Evolutionary conservation across 2,113 vertebrate genomes (phyloP), one percentile per base, ranked within the genome.

Genomic region (Ascaphus truei): DNA sequence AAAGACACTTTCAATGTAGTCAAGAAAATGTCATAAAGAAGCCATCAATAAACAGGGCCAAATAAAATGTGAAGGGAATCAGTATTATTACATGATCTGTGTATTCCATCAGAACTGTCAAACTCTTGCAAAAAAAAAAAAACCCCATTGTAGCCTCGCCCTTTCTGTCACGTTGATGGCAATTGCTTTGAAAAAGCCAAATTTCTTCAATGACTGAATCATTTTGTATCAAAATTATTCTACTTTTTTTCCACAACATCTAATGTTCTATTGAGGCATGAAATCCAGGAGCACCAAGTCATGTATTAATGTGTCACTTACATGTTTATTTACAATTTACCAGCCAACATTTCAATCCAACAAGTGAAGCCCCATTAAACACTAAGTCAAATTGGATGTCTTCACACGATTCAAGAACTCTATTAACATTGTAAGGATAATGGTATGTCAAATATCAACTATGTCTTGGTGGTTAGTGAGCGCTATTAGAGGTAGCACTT

Each of bases 301-400:
- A 51, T 18, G 29, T 26, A 18, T 3, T 1, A 9, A 2, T 43
- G 0, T 8, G 25, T 1, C 11, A 4, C 4, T 30, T 58, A 27
- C 11, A 50, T 57, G 20, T 45, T 45, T 45, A 45, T 66, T 68
- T 58, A 66, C 16, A 47, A 25, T 68, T 71, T 36, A 63, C 64
- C 3, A 22, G 63, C 33, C 36, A 64, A 20, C 41, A 45, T 45
- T 45, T 45, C 41, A 7, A 20, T 45, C 20, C 41, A 2, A 13
- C 16, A 20, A 45, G 41, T 18, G 41, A 45, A 4, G 41, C 41
- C 16, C 41, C 41, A 45, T 45, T 45, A 45, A 20, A 10, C 41
- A 45, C 5, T 8, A 39, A 45, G 41, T 45, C 41, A 45, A 45
- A 45, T 45, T 45, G 20, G 16, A 45, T 45, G 41, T 45, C 41